These are phyloP conservation scores for Agrypnia vestita DNA, from an alignment of 1,140 invertebrate genomes.

Conservation along the genomic window DNA sequence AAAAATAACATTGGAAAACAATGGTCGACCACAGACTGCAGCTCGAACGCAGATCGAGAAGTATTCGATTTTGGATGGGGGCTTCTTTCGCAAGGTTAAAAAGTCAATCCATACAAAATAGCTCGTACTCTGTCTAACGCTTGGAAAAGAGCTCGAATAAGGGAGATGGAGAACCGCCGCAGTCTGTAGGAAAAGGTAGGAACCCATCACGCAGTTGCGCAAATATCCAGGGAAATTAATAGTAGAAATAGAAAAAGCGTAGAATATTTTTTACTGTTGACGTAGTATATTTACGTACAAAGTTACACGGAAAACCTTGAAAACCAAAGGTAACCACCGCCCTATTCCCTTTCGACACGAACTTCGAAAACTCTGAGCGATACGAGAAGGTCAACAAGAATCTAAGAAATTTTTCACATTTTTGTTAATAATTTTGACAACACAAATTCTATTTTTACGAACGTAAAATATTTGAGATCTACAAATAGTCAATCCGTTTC, in stretches of 20 bases:
- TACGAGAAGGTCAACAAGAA: no score
- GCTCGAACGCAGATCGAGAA: slow-evolving; percentile 29
- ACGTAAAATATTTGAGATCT: no score
- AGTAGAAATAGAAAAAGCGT: not conserved
- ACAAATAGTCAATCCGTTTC: no score
- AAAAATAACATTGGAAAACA: slow-evolving; percentile 75
- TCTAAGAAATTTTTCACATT: no score
- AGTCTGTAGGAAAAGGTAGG: slow-evolving; percentile 6
- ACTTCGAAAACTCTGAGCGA: no score
- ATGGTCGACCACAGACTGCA: slow-evolving; percentile 64
- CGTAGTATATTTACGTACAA: no score
- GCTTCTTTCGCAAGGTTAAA: slow-evolving; percentile 8
- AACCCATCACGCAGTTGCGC: not conserved
- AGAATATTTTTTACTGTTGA: no score
- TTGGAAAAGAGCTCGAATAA: not conserved
- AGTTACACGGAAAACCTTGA: no score
- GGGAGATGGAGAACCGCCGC: slow-evolving; percentile 2
- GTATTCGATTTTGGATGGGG: not conserved
- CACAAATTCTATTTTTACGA: no score
- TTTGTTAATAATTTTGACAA: no score
- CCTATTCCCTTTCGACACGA: no score
- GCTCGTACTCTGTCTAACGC: not conserved
- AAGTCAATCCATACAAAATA: slow-evolving; percentile 23
- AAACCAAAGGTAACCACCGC: no score
- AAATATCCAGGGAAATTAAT: slow-evolving; percentile 5